phyloP scores from a whole-genome alignment of 2,113 vertebrate species.

The Cervus canadensis region DNA sequence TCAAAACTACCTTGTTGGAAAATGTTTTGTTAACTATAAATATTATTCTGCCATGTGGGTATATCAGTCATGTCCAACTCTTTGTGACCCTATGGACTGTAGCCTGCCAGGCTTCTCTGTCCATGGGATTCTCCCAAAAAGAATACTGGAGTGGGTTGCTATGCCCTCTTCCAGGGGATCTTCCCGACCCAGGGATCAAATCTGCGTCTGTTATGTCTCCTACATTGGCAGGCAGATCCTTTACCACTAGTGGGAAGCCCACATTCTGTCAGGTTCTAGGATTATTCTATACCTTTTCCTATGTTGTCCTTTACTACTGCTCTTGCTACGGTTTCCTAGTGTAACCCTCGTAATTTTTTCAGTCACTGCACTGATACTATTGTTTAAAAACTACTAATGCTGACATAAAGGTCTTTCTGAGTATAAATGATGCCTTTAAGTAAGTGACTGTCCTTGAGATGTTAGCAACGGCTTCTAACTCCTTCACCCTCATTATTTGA shows the following conservation, averaged over 20 bases:
- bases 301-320: neutral
- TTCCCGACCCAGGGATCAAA: neutral
- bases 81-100: neutral
- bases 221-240: neutral
- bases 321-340: neutral
- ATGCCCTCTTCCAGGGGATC: neutral
- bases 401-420: neutral
- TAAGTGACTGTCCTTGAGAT: neutral
- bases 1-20: neutral
- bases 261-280: neutral
- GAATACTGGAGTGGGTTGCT: neutral
- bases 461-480: neutral
- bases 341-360: neutral
- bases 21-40: neutral
- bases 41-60: neutral
- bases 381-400: neutral
- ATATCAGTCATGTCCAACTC: neutral
- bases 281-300: neutral
- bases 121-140: neutral
- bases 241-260: neutral
- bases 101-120: neutral
- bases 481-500: neutral
- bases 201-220: neutral
- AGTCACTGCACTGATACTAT: neutral
- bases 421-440: neutral